Base-by-base conservation (phyloP, 2,113 vertebrate genomes). In the Brachirus orientalis region DNA sequence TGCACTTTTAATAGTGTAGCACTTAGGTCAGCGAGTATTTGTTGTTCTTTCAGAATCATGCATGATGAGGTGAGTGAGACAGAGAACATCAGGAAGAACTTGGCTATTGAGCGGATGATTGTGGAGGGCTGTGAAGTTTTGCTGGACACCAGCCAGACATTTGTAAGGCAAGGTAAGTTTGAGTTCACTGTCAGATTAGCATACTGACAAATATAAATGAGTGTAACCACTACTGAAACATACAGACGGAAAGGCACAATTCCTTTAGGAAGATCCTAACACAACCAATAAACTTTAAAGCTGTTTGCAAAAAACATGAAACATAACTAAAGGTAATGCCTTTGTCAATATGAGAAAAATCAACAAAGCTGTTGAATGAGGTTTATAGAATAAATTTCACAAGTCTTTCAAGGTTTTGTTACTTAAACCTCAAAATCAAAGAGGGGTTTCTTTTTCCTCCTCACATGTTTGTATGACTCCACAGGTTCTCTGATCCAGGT, bases 41-140 rank as follows among this genome's bases (percentile, higher is more conserved):
- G 3, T 58, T 63, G 12, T 59, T 13, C 18, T 55, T 40, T 0
- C 80, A 99, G 98, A 88, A 96, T 99, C 74, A 99, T 99, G 98
- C 98, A 99, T 0, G 98, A 99, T 0, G 97, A 99, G 74, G 98
- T 99, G n/a, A 99, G 98, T 0, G 97, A 99, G 88, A 99, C 98
- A 0, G 98, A 99, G 81, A 99, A 99, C 58, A 99, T 99, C 61
- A 92, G 97, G 10, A 99, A 99, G 71, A 99, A 99, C 60, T 82
- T 99, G 64, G 96, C 98, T 0, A 99, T 99, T 0, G 98, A 99
- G 82, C 93, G 98, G 44, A 98, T 99, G 98, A 99, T 99, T 19
- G 95, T 94, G 0, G 98, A 99, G 47, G 98, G 98, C 3, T 99
- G 98, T 3, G 98, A 99, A 74, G 96, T 99, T 46, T 94, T 99